These are phyloP conservation scores for Chaenodraco wilsoni DNA, from an alignment of 2,797 vertebrate species.

Conservation along the genomic window DNA sequence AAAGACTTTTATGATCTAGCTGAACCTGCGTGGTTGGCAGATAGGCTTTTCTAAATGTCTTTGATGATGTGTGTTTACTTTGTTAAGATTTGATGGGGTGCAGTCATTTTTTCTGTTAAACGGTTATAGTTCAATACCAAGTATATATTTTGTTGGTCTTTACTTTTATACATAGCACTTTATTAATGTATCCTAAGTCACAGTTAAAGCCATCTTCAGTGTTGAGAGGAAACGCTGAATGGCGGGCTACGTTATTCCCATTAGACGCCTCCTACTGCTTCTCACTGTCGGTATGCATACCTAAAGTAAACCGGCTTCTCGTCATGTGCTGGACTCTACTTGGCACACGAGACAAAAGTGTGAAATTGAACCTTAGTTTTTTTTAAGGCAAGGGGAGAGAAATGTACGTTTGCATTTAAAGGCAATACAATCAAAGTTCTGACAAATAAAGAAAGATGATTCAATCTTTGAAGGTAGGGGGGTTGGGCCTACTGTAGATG, in stretches of 20 bases:
- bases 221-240: background rate
- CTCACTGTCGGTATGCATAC: background rate
- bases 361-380: background rate
- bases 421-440: too few relatives aligned
- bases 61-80: slow-evolving; percentile 9
- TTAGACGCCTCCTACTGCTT: background rate
- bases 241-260: background rate
- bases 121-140: background rate
- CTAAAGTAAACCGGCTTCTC: background rate
- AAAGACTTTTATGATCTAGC: background rate
- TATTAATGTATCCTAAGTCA: background rate
- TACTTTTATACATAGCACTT: too few relatives aligned
- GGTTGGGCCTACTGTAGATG: background rate
- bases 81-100: slow-evolving; percentile 5
- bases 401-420: too few relatives aligned
- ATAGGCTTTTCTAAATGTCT: slow-evolving; percentile 9
- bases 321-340: slow-evolving; percentile 3
- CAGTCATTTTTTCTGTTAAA: slow-evolving; percentile 12
- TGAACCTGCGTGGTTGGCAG: background rate
- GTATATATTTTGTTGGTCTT: background rate
- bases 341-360: slow-evolving; percentile 12
- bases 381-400: background rate
- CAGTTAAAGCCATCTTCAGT: background rate
- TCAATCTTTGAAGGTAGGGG: background rate
- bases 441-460: background rate